phyloP scores from a whole-genome alignment of 1,140 invertebrate species.

The Proales similis region DNA sequence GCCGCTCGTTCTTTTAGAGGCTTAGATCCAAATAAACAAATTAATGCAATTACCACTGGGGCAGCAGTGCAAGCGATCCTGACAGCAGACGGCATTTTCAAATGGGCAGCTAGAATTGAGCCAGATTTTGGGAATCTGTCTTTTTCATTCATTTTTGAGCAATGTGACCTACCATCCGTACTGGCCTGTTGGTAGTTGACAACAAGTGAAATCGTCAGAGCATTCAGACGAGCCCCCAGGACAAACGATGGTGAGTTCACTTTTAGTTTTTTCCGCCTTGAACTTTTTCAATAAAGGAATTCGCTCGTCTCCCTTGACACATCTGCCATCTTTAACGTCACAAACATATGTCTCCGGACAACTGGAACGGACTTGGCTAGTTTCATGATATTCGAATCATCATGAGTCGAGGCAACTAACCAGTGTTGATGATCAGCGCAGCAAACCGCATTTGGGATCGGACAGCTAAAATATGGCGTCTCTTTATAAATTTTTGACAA shows the following conservation, averaged over 20 bases:
- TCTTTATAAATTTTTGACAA: not conserved
- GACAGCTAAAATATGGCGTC: conserved; percentile 2
- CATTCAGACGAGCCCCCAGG: conserved; percentile 44
- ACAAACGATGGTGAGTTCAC: conserved; percentile 34
- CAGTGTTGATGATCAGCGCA: conserved; percentile 46
- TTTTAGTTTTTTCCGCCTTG: not conserved
- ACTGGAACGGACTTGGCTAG: not conserved
- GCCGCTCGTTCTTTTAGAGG: too few relatives aligned
- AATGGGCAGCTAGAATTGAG: not conserved
- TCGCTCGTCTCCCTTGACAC: conserved; percentile 37
- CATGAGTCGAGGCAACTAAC: not conserved
- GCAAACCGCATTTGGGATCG: conserved; percentile 41
- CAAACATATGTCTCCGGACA: conserved; percentile 45
- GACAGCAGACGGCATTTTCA: conserved; percentile 6
- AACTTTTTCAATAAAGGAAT: conserved; percentile 32
- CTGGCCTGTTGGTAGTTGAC: conserved; percentile 42
- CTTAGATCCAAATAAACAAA: too few relatives aligned
- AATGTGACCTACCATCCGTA: conserved; percentile 45
- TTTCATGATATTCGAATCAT: not conserved
- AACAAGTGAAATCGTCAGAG: conserved; percentile 50
- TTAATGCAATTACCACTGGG: too few relatives aligned
- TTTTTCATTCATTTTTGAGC: not conserved
- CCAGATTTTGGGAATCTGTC: not conserved
- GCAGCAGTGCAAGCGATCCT: conserved; percentile 19
- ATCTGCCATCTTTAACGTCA: conserved; percentile 40